Base-by-base conservation (phyloP, 2,888 invertebrate genomes). In the Trachelus tabidus region DNA sequence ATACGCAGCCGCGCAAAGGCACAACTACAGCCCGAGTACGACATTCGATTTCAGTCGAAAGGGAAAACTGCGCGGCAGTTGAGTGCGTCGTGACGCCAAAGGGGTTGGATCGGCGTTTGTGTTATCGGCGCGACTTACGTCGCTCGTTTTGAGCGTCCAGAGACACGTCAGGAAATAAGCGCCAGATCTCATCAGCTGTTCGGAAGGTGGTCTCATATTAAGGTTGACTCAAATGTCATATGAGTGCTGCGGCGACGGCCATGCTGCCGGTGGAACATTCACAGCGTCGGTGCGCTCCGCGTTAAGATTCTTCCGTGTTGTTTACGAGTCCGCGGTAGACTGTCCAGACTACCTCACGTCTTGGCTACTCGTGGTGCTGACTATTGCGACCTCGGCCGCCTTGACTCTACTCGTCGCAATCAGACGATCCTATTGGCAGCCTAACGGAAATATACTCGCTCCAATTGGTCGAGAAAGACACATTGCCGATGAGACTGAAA, bases 31-130 rank as follows among this genome's bases (percentile, higher is more conserved):
- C 73, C 75, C 80, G 77, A 80, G n/a, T n/a, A 86, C 37, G 37
- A 37, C 85, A 85, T 87, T 87, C 88, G 86, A 87, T 88, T 87
- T 87, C 86, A 87, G 87, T 87, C 84, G 86, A 88, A 88, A 88
- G 87, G 83, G 87, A 88, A 88, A 88, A 87, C 85, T 75, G 87
- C 81, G 80, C 80, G 79, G 82, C 77, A 68, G 77, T 71, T 34
- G 35, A 37, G 71, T 30, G 34, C 75, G 73, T 73, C 79, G 74
- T 73, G 30, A 69, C 79, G 79, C 71, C 40, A n/a, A 12, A 37
- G 56, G 31, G 68, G 56, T 30, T 74, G n/a, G n/a, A 73, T 34
- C 34, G 75, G 30, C 30, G 74, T 11, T 12, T 3, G 11, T 30
- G 74, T 9, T 11, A 15, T 23, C 74, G 31, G 69, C 30, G 69